phyloP scores from a whole-genome alignment of 2,888 invertebrate species.

The Andrena praecox region DNA sequence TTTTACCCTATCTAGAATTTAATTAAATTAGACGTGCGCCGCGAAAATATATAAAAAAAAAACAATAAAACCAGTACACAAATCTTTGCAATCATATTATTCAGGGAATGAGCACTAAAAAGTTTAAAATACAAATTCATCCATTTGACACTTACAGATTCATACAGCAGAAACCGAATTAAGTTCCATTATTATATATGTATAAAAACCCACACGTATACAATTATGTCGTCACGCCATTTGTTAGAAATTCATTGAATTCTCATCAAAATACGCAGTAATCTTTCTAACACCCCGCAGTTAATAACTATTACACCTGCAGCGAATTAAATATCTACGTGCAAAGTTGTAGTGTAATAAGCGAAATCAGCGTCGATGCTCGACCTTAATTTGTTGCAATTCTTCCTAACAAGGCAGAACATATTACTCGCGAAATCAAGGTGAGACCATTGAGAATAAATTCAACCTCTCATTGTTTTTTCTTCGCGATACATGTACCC shows the following conservation, averaged over 20 bases:
- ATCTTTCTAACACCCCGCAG: background rate
- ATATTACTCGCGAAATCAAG: conserved; percentile 1
- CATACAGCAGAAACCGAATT: too few relatives aligned
- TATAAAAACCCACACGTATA: background rate
- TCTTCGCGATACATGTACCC: background rate
- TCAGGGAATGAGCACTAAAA: too few relatives aligned
- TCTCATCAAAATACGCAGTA: background rate
- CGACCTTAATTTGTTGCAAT: conserved; percentile 25
- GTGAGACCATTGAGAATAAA: background rate
- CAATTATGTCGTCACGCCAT: background rate
- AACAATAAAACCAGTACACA: too few relatives aligned
- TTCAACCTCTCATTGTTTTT: conserved; percentile 4
- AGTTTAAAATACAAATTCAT: too few relatives aligned
- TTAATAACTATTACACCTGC: background rate
- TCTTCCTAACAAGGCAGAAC: conserved; percentile 23
- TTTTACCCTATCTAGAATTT: too few relatives aligned
- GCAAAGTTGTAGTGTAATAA: background rate
- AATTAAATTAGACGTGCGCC: too few relatives aligned
- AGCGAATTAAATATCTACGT: background rate
- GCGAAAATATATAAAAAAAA: too few relatives aligned
- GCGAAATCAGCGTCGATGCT: background rate
- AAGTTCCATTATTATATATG: too few relatives aligned
- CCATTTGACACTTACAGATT: too few relatives aligned
- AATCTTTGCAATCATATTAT: too few relatives aligned
- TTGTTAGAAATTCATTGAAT: background rate